Evolutionary conservation across 2,888 invertebrate species (phyloP).

Genomic region (Ceratothoa steindachneri): DNA sequence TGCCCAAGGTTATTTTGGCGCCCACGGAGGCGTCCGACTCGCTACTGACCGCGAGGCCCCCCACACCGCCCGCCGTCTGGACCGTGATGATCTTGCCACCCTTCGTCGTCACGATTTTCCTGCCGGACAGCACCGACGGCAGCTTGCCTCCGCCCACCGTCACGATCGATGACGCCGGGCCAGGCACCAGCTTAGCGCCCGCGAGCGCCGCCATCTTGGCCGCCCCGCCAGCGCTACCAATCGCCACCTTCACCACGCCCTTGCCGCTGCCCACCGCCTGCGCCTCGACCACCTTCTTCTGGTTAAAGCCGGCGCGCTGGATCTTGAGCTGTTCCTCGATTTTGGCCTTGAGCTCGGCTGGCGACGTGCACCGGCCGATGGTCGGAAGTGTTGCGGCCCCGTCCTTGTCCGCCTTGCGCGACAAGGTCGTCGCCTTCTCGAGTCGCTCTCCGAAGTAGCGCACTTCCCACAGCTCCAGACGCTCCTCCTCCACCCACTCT

Average conservation of each 20-base stretch:
- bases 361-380: neutral
- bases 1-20: conserved; percentile 24
- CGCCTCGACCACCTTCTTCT: conserved; percentile 62
- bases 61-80: conserved; percentile 25
- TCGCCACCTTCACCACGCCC: conserved; percentile 16
- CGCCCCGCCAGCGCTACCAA: neutral
- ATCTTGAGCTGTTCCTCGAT: conserved; percentile 84
- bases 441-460: conserved; percentile 82
- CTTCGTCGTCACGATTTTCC: conserved; percentile 38
- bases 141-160: conserved; percentile 26
- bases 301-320: conserved; percentile 83
- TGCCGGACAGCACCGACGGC: conserved; percentile 29
- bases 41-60: neutral
- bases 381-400: neutral
- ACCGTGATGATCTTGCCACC: conserved; percentile 45
- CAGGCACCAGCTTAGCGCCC: conserved; percentile 30
- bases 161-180: conserved; percentile 31
- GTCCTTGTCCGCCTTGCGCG: conserved; percentile 49
- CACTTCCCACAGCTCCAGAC: conserved; percentile 93
- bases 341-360: conserved; percentile 63
- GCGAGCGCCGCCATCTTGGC: neutral
- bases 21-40: conserved; percentile 8
- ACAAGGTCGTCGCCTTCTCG: conserved; percentile 48
- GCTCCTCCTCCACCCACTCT: conserved; percentile 94
- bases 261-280: neutral